Conservation (phyloP, 2,888 invertebrate genomes). For the Odiellus spinosus region DNA sequence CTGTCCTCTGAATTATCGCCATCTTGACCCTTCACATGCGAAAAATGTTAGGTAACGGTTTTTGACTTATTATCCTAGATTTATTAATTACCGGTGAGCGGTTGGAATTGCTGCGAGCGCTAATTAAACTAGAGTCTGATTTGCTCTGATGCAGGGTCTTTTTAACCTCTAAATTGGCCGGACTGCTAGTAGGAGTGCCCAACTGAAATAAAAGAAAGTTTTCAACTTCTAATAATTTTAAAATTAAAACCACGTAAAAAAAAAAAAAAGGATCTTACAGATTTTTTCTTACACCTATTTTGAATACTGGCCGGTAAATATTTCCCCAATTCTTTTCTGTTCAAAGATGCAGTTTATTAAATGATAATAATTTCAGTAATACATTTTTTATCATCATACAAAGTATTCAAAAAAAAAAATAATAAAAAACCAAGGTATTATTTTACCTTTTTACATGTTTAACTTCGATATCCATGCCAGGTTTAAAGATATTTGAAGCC, state of each 20-base stretch:
- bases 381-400: background rate
- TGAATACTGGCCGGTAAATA: slow-evolving; percentile 14
- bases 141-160: background rate
- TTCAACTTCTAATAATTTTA: no score
- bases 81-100: no score
- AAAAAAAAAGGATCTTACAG: slow-evolving; percentile 3
- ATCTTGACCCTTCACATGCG: no score
- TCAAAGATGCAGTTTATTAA: background rate
- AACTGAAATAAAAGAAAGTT: no score
- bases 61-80: no score
- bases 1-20: no score
- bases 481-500: slow-evolving; percentile 9
- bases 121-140: background rate
- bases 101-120: no score
- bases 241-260: no score
- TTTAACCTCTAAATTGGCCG: background rate
- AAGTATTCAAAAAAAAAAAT: background rate
- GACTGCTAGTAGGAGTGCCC: no score
- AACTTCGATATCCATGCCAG: slow-evolving; percentile 18
- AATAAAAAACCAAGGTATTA: background rate
- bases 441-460: slow-evolving; percentile 17
- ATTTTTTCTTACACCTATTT: slow-evolving; percentile 10
- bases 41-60: no score
- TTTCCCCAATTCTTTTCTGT: slow-evolving; percentile 16
- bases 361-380: background rate